These are phyloP conservation scores for Agrypnia vestita DNA, from an alignment of 1,140 invertebrate species.

Conservation along the genomic window DNA sequence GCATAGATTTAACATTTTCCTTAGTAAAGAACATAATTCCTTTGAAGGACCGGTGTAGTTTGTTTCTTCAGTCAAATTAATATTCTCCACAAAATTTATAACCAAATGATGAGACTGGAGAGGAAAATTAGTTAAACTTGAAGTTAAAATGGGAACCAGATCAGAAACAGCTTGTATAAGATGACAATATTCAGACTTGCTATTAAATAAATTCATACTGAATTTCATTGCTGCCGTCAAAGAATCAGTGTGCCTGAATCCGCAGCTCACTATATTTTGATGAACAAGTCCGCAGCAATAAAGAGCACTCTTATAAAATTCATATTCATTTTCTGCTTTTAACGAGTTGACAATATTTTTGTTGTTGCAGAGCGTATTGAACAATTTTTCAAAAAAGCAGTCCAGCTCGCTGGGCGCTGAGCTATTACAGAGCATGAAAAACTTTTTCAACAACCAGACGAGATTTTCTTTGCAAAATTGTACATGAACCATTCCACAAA, in stretches of 20 bases:
- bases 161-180: constrained; percentile 14
- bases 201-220: constrained; percentile 33
- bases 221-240: constrained; percentile 31
- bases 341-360: neutral
- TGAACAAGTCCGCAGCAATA: constrained; percentile 33
- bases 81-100: neutral
- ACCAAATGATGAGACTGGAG: constrained; percentile 13
- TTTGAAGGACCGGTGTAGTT: constrained; percentile 21
- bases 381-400: constrained; percentile 41
- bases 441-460: constrained; percentile 46
- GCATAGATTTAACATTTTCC: constrained; percentile 45
- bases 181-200: constrained; percentile 18
- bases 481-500: constrained; percentile 27
- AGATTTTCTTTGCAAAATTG: constrained; percentile 50
- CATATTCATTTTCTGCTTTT: constrained; percentile 20
- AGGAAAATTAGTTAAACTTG: constrained; percentile 21
- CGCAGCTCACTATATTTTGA: constrained; percentile 45
- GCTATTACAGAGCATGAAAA: constrained; percentile 41
- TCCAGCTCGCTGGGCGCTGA: constrained; percentile 14
- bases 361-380: constrained; percentile 32
- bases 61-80: constrained; percentile 4
- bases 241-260: constrained; percentile 1
- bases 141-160: constrained; percentile 21
- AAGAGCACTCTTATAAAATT: constrained; percentile 48
- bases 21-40: constrained; percentile 40